Conservation (phyloP, 2,113 vertebrate species). For the Psittacula cyanocephala region DNA sequence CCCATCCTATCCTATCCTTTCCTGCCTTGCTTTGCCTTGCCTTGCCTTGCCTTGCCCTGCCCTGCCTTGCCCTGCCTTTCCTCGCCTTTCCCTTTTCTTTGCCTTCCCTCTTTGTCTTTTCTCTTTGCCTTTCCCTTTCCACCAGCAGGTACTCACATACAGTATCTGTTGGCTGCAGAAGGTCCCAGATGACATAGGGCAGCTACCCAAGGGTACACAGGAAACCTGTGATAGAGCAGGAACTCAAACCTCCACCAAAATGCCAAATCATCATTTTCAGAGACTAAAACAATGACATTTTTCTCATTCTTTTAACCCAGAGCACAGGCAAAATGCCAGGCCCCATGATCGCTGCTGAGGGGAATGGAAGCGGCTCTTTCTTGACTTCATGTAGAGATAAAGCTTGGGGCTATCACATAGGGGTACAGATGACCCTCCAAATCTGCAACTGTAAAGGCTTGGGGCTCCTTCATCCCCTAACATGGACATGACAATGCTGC, state of each 20-base stretch:
- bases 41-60: rapidly evolving
- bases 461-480: not conserved
- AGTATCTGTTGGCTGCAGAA: not conserved
- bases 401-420: not conserved
- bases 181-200: not conserved
- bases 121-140: not conserved
- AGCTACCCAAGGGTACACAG: not conserved
- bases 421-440: not conserved
- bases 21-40: too few relatives aligned
- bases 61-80: too few relatives aligned
- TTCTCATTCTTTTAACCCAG: not conserved
- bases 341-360: rapidly evolving
- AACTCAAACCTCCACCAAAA: not conserved
- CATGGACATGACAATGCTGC: not conserved
- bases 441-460: not conserved
- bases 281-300: not conserved
- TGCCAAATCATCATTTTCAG: not conserved
- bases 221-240: not conserved
- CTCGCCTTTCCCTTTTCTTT: too few relatives aligned
- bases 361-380: not conserved
- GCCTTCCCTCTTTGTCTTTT: too few relatives aligned
- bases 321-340: not conserved
- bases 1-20: not conserved
- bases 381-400: not conserved
- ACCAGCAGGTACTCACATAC: not conserved